A percentile compares a stretch with the other conserved stretches of the same genome.
Conservation (phyloP, 2,888 invertebrate species). For the Microctonus aethiopoides region DNA sequence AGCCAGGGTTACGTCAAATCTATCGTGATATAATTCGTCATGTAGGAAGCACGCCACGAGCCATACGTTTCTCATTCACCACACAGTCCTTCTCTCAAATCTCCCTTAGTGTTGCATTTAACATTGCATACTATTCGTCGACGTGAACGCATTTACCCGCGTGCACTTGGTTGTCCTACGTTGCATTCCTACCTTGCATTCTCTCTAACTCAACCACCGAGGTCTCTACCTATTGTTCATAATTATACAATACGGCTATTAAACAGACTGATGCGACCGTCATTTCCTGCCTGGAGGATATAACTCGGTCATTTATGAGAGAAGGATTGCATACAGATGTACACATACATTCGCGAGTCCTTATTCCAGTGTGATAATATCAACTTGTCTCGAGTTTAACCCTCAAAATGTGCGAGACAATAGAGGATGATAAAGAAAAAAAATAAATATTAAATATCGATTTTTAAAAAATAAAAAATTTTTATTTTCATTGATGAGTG, state of each 20-base stretch:
- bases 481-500: no score
- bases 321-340: slow-evolving; percentile 27
- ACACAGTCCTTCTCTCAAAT: slow-evolving; percentile 38
- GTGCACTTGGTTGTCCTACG: slow-evolving; percentile 36
- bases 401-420: not conserved
- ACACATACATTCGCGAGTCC: slow-evolving; percentile 38
- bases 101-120: slow-evolving; percentile 44
- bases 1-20: slow-evolving; percentile 55
- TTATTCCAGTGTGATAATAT: slow-evolving; percentile 14
- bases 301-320: slow-evolving; percentile 60
- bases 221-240: slow-evolving; percentile 61
- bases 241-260: slow-evolving; percentile 68
- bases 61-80: slow-evolving; percentile 24
- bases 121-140: slow-evolving; percentile 23
- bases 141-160: slow-evolving; percentile 42
- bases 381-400: not conserved
- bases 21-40: slow-evolving; percentile 60
- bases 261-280: slow-evolving; percentile 67
- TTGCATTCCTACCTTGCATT: slow-evolving; percentile 16
- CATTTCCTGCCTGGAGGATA: slow-evolving; percentile 57
- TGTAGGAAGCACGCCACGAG: slow-evolving; percentile 33
- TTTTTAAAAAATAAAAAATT: not conserved
- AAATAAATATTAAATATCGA: not conserved
- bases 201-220: slow-evolving; percentile 10
- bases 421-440: not conserved